Conservation (phyloP, 2,888 invertebrate genomes). For the Gastracanthus pulcherrimus region DNA sequence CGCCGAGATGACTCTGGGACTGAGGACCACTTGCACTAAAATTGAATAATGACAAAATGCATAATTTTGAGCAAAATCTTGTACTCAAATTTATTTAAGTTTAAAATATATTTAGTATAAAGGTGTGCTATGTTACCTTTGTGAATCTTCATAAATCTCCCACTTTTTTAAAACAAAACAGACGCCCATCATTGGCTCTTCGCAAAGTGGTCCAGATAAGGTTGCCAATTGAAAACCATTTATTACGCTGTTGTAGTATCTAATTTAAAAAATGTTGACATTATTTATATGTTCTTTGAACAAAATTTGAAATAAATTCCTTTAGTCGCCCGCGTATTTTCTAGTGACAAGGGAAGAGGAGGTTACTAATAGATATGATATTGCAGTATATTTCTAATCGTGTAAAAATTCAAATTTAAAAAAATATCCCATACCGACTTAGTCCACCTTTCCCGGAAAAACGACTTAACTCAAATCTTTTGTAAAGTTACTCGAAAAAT, state of each 20-base stretch:
- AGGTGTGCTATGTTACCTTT: slow-evolving; percentile 57
- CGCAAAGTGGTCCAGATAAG: slow-evolving; percentile 95
- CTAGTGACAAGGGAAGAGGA: too few species aligned
- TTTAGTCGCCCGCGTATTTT: too few species aligned
- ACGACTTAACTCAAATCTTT: too few species aligned
- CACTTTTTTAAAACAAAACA: slow-evolving; percentile 94
- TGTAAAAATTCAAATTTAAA: too few species aligned
- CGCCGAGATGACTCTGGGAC: slow-evolving; percentile 80
- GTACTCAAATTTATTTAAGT: too few species aligned
- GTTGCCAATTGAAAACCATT: slow-evolving; percentile 93
- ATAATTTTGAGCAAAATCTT: too few species aligned
- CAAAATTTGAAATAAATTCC: not conserved
- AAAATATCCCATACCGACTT: too few species aligned
- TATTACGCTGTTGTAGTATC: slow-evolving; percentile 86
- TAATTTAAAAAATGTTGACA: slow-evolving; percentile 53
- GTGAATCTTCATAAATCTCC: slow-evolving; percentile 75
- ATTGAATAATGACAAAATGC: too few species aligned
- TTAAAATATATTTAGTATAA: not conserved
- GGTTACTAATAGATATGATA: too few species aligned
- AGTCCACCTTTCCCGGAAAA: too few species aligned
- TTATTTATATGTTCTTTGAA: not conserved
- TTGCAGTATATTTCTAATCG: too few species aligned
- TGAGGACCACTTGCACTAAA: slow-evolving; percentile 33
- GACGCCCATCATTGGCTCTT: slow-evolving; percentile 97
- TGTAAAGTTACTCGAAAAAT: too few species aligned